Base-by-base conservation (phyloP, 1,140 invertebrate genomes). In the Drosophila kepulauana region DNA sequence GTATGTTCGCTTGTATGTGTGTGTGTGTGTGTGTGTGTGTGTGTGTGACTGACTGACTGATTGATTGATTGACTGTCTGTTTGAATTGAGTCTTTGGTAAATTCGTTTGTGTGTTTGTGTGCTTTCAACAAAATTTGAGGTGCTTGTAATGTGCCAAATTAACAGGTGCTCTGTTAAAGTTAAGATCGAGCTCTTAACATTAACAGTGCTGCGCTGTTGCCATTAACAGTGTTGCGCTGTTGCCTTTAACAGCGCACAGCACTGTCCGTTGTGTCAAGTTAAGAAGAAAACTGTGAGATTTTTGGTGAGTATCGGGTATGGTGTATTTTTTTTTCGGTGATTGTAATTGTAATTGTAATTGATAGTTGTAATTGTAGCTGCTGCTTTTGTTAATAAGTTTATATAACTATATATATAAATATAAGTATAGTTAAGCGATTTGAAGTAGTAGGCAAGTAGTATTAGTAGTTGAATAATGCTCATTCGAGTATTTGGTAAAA, bases 391-490 rank as follows among this genome's bases (percentile, higher is more conserved):
- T 59, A 41, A 51, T 61, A 62, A 56, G 41, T 62, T 25, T 69
- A 56, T 62, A 74, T 64, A 69, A 38, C 45, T 78, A 72, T 67
- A 52, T 73, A 78, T 73, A 71, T 82, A 75, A 62, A 82, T 67
- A 71, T 81, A 80, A 79, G 78, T 81, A 78, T 81, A 85, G 61
- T 69, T 77, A 85, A 84, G 81, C 81, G 73, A 82, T 80, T 78
- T 78, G 52, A 80, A 84, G 73, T 68, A 84, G 68, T 41, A 84
- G 75, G 75, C 75, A 82, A 82, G 76, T 81, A 81, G 62, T 82
- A 79, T 57, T 79, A 65, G 20, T 81, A 82, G 64, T 81, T 79
- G 64, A 65, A 85, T 62, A 81, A 84, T 84, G 81, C 81, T 84
- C 80, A 82, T 82, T 82, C 79, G 78, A 81, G 67, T 70, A 68